Conservation (phyloP, 2,888 invertebrate genomes). For the Amphipyra tragopoginis region DNA sequence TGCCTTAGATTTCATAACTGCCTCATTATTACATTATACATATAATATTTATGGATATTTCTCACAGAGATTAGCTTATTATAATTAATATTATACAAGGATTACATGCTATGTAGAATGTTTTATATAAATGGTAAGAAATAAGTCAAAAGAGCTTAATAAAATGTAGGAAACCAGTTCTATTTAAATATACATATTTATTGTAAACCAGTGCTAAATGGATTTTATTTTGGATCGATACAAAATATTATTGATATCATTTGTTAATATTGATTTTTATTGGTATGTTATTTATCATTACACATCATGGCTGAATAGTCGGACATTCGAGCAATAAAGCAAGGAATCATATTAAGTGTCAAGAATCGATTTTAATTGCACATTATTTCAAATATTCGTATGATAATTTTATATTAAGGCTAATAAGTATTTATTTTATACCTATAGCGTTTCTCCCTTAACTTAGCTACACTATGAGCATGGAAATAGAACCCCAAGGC, state of each 20-base stretch:
- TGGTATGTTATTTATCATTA: constrained; percentile 5
- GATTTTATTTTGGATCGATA: constrained; percentile 8
- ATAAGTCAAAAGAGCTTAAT: constrained; percentile 28
- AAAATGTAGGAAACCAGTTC: neutral
- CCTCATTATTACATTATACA: constrained; percentile 49
- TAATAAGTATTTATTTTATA: constrained; percentile 45
- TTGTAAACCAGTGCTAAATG: neutral
- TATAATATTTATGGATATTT: constrained; percentile 60
- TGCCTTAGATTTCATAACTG: constrained; percentile 51
- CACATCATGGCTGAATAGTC: constrained; percentile 11
- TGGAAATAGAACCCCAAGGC: constrained; percentile 28
- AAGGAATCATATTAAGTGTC: constrained; percentile 21
- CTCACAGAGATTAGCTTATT: constrained; percentile 53
- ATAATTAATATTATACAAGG: constrained; percentile 47
- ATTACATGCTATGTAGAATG: constrained; percentile 44
- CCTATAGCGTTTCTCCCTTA: constrained; percentile 30
- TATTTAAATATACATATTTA: neutral
- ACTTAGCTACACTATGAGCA: constrained; percentile 34
- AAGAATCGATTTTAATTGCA: constrained; percentile 46
- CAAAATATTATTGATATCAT: constrained; percentile 9
- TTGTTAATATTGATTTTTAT: constrained; percentile 6
- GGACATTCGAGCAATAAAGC: constrained; percentile 10
- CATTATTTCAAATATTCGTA: constrained; percentile 41
- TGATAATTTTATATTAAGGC: constrained; percentile 32
- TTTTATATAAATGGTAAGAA: constrained; percentile 44